phyloP scores from a whole-genome alignment of 1,140 invertebrate species.

The Delia radicum region DNA sequence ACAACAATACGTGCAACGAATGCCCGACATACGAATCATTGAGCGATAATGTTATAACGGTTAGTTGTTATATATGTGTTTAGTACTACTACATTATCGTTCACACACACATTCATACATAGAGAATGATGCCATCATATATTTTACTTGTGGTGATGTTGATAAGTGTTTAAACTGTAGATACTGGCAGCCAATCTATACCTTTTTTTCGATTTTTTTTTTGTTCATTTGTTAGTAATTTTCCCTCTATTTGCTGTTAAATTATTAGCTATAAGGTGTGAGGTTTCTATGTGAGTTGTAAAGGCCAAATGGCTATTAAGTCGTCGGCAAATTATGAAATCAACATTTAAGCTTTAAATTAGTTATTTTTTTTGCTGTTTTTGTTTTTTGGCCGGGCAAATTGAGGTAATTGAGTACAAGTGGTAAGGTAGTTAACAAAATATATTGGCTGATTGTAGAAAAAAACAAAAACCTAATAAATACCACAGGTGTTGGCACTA shows the following conservation, averaged over 20 bases:
- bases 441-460: neutral
- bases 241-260: neutral
- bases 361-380: neutral
- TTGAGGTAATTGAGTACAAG: neutral
- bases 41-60: constrained; percentile 1
- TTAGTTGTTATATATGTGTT: too few relatives aligned
- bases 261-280: neutral
- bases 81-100: too few relatives aligned
- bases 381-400: neutral
- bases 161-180: constrained; percentile 2
- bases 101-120: neutral
- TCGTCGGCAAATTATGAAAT: constrained; percentile 14
- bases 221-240: neutral
- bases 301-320: neutral
- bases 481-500: neutral
- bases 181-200: neutral
- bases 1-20: constrained; percentile 29
- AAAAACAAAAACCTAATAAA: neutral
- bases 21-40: neutral
- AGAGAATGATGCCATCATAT: neutral
- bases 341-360: constrained; percentile 23
- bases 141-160: constrained; percentile 2
- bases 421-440: neutral
- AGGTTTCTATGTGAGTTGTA: neutral
- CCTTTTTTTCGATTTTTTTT: neutral